Evolutionary conservation across 2,797 vertebrate species (phyloP).

Genomic region (Xyrichtys novacula): DNA sequence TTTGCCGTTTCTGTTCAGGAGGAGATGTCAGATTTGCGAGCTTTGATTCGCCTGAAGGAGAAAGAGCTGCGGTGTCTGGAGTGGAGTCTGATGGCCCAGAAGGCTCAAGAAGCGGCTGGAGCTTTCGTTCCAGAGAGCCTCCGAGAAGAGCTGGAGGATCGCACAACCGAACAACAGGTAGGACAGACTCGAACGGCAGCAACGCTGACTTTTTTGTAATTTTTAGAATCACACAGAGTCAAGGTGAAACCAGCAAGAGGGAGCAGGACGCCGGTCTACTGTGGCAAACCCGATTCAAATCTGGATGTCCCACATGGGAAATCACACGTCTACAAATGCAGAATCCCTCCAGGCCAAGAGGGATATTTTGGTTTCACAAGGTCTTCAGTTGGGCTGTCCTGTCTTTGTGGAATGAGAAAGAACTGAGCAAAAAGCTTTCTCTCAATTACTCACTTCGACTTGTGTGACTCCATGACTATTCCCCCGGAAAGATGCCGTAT

Average conservation of each 20-base stretch:
- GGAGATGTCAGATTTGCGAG: slow-evolving; percentile 87
- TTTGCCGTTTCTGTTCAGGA: slow-evolving; percentile 80
- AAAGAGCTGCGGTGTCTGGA: slow-evolving; percentile 88
- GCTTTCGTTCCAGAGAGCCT: slow-evolving; percentile 82
- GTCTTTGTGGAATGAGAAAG: slow-evolving; percentile 43
- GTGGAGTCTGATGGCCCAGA: slow-evolving; percentile 81
- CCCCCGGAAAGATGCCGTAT: not conserved
- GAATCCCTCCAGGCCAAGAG: slow-evolving; percentile 77
- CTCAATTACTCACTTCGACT: not conserved
- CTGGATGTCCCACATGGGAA: slow-evolving; percentile 78
- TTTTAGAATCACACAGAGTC: slow-evolving; percentile 69
- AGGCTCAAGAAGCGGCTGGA: slow-evolving; percentile 84
- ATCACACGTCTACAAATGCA: slow-evolving; percentile 81
- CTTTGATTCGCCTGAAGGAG: slow-evolving; percentile 83
- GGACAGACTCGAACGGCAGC: slow-evolving; percentile 12
- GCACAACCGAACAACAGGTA: slow-evolving; percentile 77
- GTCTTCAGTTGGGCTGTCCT: slow-evolving; percentile 74
- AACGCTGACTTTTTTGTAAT: slow-evolving; percentile 20
- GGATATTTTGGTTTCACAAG: slow-evolving; percentile 81
- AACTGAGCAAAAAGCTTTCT: slow-evolving; percentile 8
- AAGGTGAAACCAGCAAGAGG: slow-evolving; percentile 78
- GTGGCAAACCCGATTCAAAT: slow-evolving; percentile 76
- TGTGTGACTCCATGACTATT: not conserved
- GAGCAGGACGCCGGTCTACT: slow-evolving; percentile 68
- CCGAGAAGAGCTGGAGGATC: slow-evolving; percentile 73